phyloP scores from a whole-genome alignment of 2,113 vertebrate species.

The Tiliqua scincoides region DNA sequence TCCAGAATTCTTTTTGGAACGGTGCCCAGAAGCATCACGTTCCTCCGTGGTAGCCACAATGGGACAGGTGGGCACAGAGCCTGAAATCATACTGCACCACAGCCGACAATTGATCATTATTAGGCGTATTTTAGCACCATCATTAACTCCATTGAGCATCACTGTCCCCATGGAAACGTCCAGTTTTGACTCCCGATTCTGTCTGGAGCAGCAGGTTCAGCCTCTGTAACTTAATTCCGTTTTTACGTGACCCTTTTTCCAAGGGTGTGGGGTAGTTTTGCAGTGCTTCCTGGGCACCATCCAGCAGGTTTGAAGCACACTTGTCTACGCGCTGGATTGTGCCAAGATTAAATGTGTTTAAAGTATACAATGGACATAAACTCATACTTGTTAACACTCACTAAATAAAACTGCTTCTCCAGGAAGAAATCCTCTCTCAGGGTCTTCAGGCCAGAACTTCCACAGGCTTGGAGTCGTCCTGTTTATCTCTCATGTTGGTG shows the following conservation, averaged over 20 bases:
- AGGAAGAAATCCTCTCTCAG: background rate
- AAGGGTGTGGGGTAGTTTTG: background rate
- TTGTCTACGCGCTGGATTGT: background rate
- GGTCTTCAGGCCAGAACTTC: background rate
- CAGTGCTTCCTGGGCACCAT: background rate
- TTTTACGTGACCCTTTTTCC: background rate
- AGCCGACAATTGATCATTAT: slow-evolving; percentile 12
- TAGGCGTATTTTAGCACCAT: slow-evolving; percentile 8
- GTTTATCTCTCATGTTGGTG: background rate
- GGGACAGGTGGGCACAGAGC: slow-evolving; percentile 1
- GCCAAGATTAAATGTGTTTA: background rate
- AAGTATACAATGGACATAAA: background rate
- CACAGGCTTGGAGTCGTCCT: background rate
- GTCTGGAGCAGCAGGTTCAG: background rate
- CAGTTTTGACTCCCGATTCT: background rate
- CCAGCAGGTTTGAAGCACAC: background rate
- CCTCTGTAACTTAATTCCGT: background rate
- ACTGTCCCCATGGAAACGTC: background rate
- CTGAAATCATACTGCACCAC: background rate
- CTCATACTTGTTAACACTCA: background rate
- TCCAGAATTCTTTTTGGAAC: background rate
- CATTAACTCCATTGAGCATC: slow-evolving; percentile 10
- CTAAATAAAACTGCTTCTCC: background rate
- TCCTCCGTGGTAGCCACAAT: slow-evolving; percentile 7
- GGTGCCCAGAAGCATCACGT: background rate